Conservation (phyloP, 2,113 vertebrate species). For the Merops nubicus region DNA sequence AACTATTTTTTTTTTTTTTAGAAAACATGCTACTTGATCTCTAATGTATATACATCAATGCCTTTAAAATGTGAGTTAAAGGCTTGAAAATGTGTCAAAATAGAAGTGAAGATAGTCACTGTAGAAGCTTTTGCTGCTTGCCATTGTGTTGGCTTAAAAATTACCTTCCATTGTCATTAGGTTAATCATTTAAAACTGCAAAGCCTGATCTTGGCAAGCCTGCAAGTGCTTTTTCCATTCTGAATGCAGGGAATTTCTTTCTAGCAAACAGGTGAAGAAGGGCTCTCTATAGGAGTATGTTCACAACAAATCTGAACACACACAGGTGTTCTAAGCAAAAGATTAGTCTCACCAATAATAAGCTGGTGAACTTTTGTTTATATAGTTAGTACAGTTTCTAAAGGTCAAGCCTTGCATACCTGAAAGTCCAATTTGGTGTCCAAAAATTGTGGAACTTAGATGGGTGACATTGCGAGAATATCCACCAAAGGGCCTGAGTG, state of each 20-base stretch:
- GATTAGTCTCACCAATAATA: neutral
- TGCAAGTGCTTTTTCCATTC: neutral
- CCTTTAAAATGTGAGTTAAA: neutral
- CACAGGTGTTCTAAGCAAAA: neutral
- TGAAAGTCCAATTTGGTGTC: constrained; percentile 92
- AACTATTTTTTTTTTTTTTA: neutral
- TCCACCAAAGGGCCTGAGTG: constrained; percentile 89
- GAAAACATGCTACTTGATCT: neutral
- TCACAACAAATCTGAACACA: neutral
- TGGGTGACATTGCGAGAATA: constrained; percentile 97
- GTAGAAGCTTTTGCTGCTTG: neutral
- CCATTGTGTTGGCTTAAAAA: constrained; percentile 1
- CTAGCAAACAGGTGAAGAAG: neutral
- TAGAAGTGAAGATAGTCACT: neutral
- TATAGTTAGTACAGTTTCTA: too few species aligned
- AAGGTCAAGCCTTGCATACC: constrained; percentile 71
- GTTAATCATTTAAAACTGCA: neutral
- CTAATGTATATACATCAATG: neutral
- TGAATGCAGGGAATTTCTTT: neutral
- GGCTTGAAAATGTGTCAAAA: neutral
- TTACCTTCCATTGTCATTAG: neutral
- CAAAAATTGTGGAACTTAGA: constrained; percentile 88
- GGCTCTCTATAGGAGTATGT: neutral
- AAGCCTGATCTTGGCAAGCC: neutral
- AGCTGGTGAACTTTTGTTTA: neutral